These are phyloP conservation scores for Sitophilus oryzae DNA, from an alignment of 1,140 invertebrate genomes.

Conservation along the genomic window DNA sequence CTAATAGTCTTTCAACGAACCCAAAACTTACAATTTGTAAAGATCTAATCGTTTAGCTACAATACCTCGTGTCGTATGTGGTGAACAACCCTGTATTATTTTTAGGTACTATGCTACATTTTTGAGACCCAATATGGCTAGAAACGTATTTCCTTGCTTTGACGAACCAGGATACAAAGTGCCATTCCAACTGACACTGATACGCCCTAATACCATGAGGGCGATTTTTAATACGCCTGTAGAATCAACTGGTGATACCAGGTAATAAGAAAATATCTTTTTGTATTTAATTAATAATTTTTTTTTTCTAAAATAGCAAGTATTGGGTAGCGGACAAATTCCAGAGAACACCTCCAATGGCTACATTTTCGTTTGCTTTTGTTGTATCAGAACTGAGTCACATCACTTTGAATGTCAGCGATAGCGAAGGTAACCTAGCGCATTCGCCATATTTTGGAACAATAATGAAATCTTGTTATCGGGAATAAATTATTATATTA, in stretches of 20 bases:
- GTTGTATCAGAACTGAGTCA: slow-evolving; percentile 67
- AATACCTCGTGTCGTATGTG: no score
- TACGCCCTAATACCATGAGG: slow-evolving; percentile 53
- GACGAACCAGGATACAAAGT: slow-evolving; percentile 84
- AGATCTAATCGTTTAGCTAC: no score
- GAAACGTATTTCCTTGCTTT: slow-evolving; percentile 86
- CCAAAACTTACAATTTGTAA: no score
- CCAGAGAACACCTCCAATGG: slow-evolving; percentile 69
- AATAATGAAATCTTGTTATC: no score
- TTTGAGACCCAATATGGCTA: slow-evolving; percentile 74
- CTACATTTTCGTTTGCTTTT: slow-evolving; percentile 78
- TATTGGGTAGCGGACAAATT: slow-evolving; percentile 63
- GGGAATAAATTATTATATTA: no score
- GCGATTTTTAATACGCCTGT: slow-evolving; percentile 61
- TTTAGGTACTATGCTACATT: slow-evolving; percentile 58
- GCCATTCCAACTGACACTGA: slow-evolving; percentile 59
- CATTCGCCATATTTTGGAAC: background rate
- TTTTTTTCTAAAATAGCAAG: slow-evolving; percentile 29
- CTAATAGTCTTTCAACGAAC: no score
- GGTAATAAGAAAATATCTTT: slow-evolving; percentile 6
- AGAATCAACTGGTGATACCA: slow-evolving; percentile 35
- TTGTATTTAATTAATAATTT: slow-evolving; percentile 9
- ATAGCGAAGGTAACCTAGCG: slow-evolving; percentile 20
- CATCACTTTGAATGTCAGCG: slow-evolving; percentile 11
- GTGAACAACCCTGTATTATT: no score